Percentiles rank a stretch among this genome's conserved stretches.
phyloP scores from a whole-genome alignment of 2,888 invertebrate genomes.

The Epinotia bilunana region DNA sequence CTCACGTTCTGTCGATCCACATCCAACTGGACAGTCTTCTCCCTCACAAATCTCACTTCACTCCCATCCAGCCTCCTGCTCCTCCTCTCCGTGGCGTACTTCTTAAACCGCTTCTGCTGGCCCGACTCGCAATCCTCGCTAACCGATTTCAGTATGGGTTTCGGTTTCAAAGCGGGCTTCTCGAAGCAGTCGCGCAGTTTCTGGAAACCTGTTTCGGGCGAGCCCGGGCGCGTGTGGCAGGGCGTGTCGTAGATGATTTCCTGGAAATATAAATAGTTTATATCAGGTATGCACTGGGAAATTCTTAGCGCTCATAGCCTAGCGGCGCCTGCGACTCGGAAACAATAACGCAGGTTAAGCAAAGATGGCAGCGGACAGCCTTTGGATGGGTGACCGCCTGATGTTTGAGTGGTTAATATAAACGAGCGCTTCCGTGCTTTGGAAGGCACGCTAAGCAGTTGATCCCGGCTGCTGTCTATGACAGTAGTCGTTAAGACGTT shows the following conservation, averaged over 20 bases:
- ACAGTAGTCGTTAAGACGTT: no score
- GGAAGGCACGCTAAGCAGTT: no score
- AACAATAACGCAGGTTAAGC: no score
- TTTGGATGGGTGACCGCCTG: no score
- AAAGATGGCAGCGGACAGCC: no score
- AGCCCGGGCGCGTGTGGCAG: slow-evolving; percentile 54
- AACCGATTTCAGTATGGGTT: slow-evolving; percentile 58
- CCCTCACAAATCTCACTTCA: slow-evolving; percentile 58
- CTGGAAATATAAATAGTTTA: slow-evolving; percentile 57
- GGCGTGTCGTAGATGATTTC: slow-evolving; percentile 76
- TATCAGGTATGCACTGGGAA: no score
- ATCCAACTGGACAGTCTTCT: slow-evolving; percentile 66
- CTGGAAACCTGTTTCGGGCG: slow-evolving; percentile 66
- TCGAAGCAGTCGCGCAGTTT: slow-evolving; percentile 71
- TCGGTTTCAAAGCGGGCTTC: slow-evolving; percentile 56
- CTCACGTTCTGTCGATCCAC: slow-evolving; percentile 78
- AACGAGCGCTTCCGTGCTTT: no score
- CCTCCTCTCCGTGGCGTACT: slow-evolving; percentile 62
- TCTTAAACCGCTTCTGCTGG: slow-evolving; percentile 53
- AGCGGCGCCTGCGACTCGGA: no score
- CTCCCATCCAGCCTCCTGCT: slow-evolving; percentile 49
- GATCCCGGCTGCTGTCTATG: no score
- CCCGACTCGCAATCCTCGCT: slow-evolving; percentile 55
- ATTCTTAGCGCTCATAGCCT: no score
- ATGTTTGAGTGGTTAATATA: no score